A percentile compares a stretch with the other conserved stretches of the same genome.
Conservation (phyloP, 2,113 vertebrate species). For the Colossoma macropomum region DNA sequence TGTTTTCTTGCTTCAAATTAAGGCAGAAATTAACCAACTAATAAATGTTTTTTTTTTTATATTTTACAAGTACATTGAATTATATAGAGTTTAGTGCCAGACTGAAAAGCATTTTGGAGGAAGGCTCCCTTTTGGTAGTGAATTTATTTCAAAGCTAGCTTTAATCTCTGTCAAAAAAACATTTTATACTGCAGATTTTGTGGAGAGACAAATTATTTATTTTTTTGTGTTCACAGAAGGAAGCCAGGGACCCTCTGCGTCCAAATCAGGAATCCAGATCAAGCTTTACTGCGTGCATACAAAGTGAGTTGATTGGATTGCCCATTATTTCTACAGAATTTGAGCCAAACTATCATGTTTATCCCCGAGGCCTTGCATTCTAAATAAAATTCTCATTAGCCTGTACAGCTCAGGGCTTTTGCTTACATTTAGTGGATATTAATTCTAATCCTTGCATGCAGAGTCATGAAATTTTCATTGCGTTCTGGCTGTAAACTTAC, state of each 20-base stretch:
- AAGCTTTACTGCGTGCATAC: slow-evolving; percentile 98
- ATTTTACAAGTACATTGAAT: not conserved
- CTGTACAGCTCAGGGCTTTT: slow-evolving; percentile 8
- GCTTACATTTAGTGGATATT: slow-evolving; percentile 22
- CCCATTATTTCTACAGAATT: not conserved
- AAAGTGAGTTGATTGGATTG: slow-evolving; percentile 83
- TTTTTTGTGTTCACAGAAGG: slow-evolving; percentile 80
- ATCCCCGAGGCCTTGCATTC: not conserved
- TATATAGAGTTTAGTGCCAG: not conserved
- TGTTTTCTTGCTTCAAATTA: not conserved
- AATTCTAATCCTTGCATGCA: slow-evolving; percentile 5
- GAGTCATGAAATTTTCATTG: slow-evolving; percentile 16
- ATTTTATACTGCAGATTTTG: not conserved
- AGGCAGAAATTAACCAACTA: not conserved
- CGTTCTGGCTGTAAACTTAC: not conserved
- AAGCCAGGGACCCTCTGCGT: slow-evolving; percentile 84
- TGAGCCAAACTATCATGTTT: not conserved
- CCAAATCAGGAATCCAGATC: slow-evolving; percentile 91
- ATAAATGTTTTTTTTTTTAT: not conserved
- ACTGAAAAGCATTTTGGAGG: not conserved
- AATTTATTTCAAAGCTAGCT: not conserved
- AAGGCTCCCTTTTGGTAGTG: not conserved
- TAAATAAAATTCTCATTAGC: not conserved
- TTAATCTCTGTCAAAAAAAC: not conserved
- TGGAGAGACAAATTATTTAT: not conserved